Evolutionary conservation across 2,888 invertebrate species (phyloP), one percentile per base, ranked within the genome.

Genomic region (Stenolophus ochropezus): DNA sequence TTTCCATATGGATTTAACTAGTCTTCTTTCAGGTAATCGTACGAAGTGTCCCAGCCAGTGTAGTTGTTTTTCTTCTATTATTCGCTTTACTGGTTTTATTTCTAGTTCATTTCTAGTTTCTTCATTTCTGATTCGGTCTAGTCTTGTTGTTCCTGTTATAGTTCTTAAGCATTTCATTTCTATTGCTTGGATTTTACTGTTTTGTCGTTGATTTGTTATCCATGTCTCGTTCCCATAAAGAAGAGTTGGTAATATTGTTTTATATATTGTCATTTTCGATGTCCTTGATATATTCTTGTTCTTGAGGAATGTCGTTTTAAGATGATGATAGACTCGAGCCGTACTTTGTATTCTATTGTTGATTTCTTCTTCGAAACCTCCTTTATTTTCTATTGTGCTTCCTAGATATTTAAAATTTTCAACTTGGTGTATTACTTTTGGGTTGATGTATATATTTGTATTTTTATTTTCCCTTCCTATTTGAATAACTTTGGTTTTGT

Each of bases 391-490:
- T 53, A 82, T 82, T 82, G 79, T 82, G 16, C 69, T 49, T 51
- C 79, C 82, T 79, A 69, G 33, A 42, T 82, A 82, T 49, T 81
- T 81, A 33, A 82, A 14, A 25, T n/a, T 14, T 49, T 75, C 33
- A 14, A 81, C 75, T 71, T 81, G 82, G 79, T 80, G 14, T 33
- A 5, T 49, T 71, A 71, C 27, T 71, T 80, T 69, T n/a, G n/a
- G n/a, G 14, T 49, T 49, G 11, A 49, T 49, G 4, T 49, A 2
- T 49, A 49, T 14, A 14, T 14, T 14, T 49, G 11, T 14, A 11
- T n/a, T 14, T 49, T 49, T 49, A 5, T 5, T 11, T 49, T 49
- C 49, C 14, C 11, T 49, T 2, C 4, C 11, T 74, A 25, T 11
- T 69, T 23, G 23, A 18, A 78, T 65, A 25, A 16, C 61, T 75